Percentiles rank a stretch among this genome's conserved stretches.
These are phyloP conservation scores for Pollicipes pollicipes DNA, from an alignment of 1,140 invertebrate genomes.

Conservation along the genomic window DNA sequence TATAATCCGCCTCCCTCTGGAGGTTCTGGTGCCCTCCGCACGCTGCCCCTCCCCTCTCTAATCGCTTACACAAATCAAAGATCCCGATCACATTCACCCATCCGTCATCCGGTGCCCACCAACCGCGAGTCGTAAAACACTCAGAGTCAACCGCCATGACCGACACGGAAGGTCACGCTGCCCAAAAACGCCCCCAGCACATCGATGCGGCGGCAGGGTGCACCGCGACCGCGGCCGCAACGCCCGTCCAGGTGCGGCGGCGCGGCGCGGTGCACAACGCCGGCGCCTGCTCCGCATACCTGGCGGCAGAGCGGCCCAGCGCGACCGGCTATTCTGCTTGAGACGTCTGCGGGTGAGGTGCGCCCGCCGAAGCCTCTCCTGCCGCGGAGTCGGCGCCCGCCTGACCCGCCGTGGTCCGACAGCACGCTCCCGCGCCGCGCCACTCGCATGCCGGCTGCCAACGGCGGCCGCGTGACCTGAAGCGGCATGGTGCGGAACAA, in stretches of 20 bases:
- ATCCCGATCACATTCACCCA: no score
- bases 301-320: not conserved
- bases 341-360: not conserved
- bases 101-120: no score
- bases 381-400: no score
- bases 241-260: not conserved
- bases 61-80: no score
- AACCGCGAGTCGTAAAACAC: no score
- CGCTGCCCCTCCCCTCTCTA: no score
- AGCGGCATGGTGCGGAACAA: not conserved
- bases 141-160: no score
- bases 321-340: not conserved
- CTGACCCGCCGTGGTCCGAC: no score
- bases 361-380: not conserved
- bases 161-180: not conserved
- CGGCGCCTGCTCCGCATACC: not conserved
- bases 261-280: not conserved
- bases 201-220: not conserved
- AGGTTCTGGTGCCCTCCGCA: no score
- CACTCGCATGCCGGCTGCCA: not conserved
- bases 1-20: no score
- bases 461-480: not conserved
- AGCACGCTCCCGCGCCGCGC: not conserved
- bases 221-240: not conserved
- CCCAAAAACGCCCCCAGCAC: not conserved